phyloP scores from a whole-genome alignment of 1,140 invertebrate genomes.

The Penaeus chinensis region DNA sequence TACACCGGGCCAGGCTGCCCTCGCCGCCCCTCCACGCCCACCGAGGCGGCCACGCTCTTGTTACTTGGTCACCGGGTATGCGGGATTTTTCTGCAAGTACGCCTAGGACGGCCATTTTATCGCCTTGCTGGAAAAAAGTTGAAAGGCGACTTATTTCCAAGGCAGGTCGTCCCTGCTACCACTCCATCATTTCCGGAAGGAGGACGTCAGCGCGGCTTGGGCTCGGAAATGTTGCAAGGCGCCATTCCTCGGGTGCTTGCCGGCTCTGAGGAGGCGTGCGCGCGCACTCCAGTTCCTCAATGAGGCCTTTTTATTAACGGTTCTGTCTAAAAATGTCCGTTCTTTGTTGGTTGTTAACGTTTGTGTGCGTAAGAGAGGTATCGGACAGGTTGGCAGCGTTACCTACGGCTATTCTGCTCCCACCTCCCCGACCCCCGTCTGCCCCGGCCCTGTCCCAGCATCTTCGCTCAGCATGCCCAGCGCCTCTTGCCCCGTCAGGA shows the following conservation, averaged over 20 bases:
- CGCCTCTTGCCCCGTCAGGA: neutral
- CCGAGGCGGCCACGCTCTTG: too few species aligned
- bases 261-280: neutral
- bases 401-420: conserved; percentile 41
- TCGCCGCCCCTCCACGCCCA: too few species aligned
- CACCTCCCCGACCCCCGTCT: neutral
- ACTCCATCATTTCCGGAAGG: too few species aligned
- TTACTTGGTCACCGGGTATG: too few species aligned
- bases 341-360: too few species aligned
- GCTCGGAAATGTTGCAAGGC: neutral
- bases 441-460: conserved; percentile 2
- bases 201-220: conserved; percentile 4
- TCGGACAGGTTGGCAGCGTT: conserved; percentile 39
- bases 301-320: neutral
- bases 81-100: neutral
- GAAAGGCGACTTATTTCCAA: conserved; percentile 24
- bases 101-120: conserved; percentile 23
- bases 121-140: conserved; percentile 37
- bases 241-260: too few species aligned
- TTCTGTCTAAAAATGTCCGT: conserved; percentile 23
- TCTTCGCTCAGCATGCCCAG: neutral
- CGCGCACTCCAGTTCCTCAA: neutral
- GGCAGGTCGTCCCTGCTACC: neutral
- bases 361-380: conserved; percentile 6
- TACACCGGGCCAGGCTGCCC: neutral